phyloP scores from a whole-genome alignment of 2,113 vertebrate species.

The Eidolon helvum region DNA sequence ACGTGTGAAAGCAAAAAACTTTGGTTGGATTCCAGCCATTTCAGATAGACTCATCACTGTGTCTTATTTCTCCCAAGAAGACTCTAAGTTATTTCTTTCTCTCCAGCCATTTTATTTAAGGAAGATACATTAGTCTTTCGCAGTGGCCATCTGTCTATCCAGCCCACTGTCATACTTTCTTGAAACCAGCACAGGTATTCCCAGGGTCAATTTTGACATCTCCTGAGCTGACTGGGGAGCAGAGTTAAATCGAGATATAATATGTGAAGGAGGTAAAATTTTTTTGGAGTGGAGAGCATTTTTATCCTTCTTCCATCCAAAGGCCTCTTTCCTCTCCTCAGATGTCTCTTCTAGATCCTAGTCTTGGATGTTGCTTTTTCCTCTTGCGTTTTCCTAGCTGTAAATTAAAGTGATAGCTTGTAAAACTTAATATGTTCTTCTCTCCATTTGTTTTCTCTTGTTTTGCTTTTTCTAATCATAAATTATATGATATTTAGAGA shows the following conservation, averaged over 20 bases:
- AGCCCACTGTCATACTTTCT: not conserved
- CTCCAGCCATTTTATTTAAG: not conserved
- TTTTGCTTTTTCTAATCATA: not conserved
- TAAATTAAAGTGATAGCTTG: not conserved
- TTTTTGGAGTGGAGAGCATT: fast-evolving
- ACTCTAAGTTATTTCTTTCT: not conserved
- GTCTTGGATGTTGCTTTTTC: not conserved
- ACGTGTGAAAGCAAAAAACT: not conserved
- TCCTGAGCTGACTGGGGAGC: too few relatives aligned
- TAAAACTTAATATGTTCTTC: not conserved
- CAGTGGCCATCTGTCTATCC: not conserved
- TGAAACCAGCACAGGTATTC: not conserved
- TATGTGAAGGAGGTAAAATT: not conserved
- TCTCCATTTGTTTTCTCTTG: not conserved
- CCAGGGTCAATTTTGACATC: too few relatives aligned
- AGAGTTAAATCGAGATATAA: not conserved
- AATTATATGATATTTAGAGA: not conserved
- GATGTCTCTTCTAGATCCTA: not conserved
- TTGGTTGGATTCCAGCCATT: not conserved
- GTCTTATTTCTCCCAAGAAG: not conserved
- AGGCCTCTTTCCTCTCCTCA: not conserved
- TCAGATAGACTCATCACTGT: not conserved
- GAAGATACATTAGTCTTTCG: not conserved
- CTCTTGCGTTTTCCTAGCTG: not conserved
- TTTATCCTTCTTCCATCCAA: not conserved